Conservation (phyloP, 2,888 invertebrate genomes). For the Polia nebulosa region DNA sequence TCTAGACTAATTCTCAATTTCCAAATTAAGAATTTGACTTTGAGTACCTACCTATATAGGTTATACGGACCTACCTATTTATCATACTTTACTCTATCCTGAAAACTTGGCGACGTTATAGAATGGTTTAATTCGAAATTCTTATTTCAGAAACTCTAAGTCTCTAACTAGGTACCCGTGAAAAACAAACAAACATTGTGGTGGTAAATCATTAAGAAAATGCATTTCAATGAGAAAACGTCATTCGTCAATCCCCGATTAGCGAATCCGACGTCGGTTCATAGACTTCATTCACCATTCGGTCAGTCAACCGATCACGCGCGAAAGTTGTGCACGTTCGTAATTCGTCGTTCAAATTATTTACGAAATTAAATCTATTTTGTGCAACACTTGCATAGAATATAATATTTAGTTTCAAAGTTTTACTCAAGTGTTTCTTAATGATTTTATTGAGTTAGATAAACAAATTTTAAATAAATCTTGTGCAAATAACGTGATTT, state of each 20-base stretch:
- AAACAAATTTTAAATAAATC: conserved; percentile 4
- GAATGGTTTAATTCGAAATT: too few relatives aligned
- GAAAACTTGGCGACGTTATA: too few relatives aligned
- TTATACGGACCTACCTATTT: too few relatives aligned
- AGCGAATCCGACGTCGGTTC: conserved; percentile 34
- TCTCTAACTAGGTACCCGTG: too few relatives aligned
- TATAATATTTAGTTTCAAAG: conserved; percentile 51
- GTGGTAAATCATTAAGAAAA: conserved; percentile 15
- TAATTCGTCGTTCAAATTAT: conserved; percentile 67
- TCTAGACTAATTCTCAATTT: too few relatives aligned
- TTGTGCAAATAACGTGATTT: conserved; percentile 30
- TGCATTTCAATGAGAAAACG: conserved; percentile 6
- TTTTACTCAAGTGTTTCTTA: conserved; percentile 17
- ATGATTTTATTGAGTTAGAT: conserved; percentile 18
- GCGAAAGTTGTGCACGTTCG: conserved; percentile 78
- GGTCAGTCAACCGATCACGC: conserved; percentile 79
- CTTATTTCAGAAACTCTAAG: too few relatives aligned
- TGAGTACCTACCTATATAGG: too few relatives aligned
- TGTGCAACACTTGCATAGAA: conserved; percentile 69
- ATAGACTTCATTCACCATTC: conserved; percentile 58
- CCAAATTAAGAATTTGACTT: too few relatives aligned
- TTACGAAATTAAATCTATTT: conserved; percentile 75
- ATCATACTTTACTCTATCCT: too few relatives aligned
- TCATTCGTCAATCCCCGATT: conserved; percentile 37
- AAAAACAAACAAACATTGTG: neutral